These are phyloP conservation scores for Eurytoma adleriae DNA, from an alignment of 2,888 invertebrate genomes.

Conservation along the genomic window DNA sequence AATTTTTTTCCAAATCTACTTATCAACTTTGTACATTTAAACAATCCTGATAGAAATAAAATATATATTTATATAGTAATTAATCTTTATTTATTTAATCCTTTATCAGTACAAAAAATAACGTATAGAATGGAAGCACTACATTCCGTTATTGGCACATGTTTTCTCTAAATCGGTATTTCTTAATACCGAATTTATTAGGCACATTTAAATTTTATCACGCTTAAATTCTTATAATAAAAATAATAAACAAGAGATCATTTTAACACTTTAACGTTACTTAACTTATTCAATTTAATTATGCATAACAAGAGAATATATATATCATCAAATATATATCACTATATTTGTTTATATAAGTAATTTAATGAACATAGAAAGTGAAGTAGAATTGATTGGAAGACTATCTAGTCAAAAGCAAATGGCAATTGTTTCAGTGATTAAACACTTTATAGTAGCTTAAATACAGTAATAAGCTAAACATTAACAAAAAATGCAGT, in stretches of 20 bases:
- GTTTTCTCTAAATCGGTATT: conserved; percentile 5
- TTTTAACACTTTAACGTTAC: conserved; percentile 11
- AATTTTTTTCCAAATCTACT: no score
- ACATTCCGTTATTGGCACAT: conserved; percentile 51
- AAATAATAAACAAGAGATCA: conserved; percentile 46
- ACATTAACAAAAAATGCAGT: conserved; percentile 35
- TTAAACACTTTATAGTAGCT: conserved; percentile 15
- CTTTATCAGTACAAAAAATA: conserved; percentile 42
- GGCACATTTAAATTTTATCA: conserved; percentile 25
- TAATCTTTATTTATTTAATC: conserved; percentile 43
- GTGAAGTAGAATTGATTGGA: conserved; percentile 11
- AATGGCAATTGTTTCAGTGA: conserved; percentile 6
- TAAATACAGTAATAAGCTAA: conserved; percentile 7
- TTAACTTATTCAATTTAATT: conserved; percentile 29
- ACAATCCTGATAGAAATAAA: no score
- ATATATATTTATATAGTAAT: no score
- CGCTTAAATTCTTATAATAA: conserved; percentile 17
- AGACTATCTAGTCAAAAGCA: conserved; percentile 37
- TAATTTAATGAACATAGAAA: conserved; percentile 19
- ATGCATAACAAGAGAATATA: conserved; percentile 22
- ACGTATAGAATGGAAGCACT: conserved; percentile 43
- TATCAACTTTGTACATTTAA: no score
- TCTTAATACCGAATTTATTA: conserved; percentile 17
- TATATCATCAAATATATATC: conserved; percentile 12
- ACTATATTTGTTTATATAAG: conserved; percentile 23